phyloP scores from a whole-genome alignment of 2,113 vertebrate species.

The Nicator chloris region DNA sequence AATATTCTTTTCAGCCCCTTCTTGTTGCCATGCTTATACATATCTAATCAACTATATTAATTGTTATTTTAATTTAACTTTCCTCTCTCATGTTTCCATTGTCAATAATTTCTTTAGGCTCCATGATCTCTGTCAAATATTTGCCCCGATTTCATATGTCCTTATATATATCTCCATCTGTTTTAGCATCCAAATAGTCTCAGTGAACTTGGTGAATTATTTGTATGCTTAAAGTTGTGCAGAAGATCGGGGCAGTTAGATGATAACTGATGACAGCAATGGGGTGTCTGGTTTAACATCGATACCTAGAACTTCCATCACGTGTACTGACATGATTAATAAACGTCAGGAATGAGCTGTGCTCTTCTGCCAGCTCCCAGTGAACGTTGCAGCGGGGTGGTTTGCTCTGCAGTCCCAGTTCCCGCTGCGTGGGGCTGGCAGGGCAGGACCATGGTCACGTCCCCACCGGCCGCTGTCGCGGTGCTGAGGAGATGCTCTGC shows the following conservation, averaged over 20 bases:
- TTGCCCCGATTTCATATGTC: background rate
- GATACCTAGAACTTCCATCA: background rate
- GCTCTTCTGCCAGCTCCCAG: background rate
- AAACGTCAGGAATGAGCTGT: background rate
- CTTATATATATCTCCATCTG: background rate
- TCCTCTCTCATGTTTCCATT: background rate
- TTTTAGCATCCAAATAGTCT: background rate
- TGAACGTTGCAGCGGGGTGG: background rate
- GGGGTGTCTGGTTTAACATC: background rate
- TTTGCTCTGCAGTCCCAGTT: background rate
- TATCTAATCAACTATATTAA: background rate
- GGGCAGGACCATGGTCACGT: accelerated
- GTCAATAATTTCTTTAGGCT: background rate
- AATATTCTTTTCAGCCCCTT: background rate
- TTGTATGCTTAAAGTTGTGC: background rate
- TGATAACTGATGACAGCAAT: background rate
- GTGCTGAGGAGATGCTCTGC: background rate
- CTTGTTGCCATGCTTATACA: background rate
- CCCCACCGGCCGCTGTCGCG: accelerated
- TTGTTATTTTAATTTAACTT: background rate
- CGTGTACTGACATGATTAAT: background rate
- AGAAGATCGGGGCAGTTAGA: accelerated
- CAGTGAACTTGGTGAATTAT: background rate
- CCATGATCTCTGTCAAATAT: background rate
- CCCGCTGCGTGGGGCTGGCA: background rate